These are phyloP conservation scores for Mormyrus lacerda DNA, from an alignment of 2,113 vertebrate species.

Conservation along the genomic window DNA sequence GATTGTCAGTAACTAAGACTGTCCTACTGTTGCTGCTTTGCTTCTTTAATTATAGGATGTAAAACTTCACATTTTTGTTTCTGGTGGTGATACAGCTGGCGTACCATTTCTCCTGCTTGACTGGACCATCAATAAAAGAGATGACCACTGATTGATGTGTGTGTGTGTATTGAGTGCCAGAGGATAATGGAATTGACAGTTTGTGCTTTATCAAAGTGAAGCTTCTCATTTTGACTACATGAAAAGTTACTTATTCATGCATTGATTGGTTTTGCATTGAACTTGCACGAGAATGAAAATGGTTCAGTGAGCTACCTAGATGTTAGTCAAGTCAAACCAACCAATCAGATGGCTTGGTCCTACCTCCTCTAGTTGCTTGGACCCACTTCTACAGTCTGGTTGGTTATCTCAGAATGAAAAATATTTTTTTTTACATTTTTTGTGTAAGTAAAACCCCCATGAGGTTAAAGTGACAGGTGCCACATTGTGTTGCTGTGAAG, in stretches of 20 bases:
- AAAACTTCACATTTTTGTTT: constrained; percentile 20
- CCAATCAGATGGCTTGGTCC: not conserved
- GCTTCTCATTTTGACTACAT: not conserved
- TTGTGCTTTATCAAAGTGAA: not conserved
- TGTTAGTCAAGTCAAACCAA: not conserved
- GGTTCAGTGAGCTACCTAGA: not conserved
- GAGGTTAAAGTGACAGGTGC: not conserved
- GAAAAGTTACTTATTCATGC: not conserved
- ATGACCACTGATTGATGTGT: constrained; percentile 36
- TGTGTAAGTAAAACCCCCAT: not conserved
- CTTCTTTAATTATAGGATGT: constrained; percentile 44
- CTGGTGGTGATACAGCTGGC: constrained; percentile 37
- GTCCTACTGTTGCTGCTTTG: not conserved
- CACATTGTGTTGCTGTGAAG: too few relatives aligned
- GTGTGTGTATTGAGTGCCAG: not conserved
- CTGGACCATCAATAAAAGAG: constrained; percentile 56
- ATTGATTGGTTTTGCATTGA: not conserved
- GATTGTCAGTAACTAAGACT: constrained; percentile 21
- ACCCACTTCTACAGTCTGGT: not conserved
- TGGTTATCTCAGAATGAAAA: too few relatives aligned
- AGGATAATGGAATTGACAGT: not conserved
- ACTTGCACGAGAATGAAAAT: not conserved
- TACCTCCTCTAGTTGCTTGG: not conserved
- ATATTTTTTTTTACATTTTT: too few relatives aligned
- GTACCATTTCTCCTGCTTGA: constrained; percentile 42